phyloP scores from a whole-genome alignment of 2,797 vertebrate genomes.

The Varecia variegata region DNA sequence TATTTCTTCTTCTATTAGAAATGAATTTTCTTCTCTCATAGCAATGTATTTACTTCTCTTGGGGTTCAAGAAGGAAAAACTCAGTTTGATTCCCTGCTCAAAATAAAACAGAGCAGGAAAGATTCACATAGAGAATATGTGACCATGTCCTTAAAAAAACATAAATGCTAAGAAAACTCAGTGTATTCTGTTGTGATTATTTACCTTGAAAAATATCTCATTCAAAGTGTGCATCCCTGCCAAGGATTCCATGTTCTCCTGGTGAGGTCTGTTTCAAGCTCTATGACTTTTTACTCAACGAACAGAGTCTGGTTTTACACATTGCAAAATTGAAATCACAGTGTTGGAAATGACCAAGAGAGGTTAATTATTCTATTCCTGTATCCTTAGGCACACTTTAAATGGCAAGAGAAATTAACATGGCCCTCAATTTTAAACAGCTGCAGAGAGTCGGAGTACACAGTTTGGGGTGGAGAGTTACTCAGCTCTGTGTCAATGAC shows the following conservation, averaged over 20 bases:
- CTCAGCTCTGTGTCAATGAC: background rate
- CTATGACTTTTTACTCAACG: background rate
- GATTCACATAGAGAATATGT: background rate
- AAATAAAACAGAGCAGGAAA: background rate
- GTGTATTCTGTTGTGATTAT: background rate
- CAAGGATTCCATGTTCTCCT: background rate
- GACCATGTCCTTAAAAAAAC: background rate
- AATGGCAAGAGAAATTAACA: background rate
- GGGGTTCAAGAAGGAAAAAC: background rate
- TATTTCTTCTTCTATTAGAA: slow-evolving; percentile 27
- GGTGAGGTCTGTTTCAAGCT: background rate
- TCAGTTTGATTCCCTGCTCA: background rate
- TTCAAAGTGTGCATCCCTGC: background rate
- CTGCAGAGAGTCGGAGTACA: background rate
- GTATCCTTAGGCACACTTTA: background rate
- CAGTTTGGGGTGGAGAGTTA: background rate
- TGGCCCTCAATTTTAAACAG: background rate
- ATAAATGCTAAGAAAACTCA: background rate
- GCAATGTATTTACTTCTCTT: background rate
- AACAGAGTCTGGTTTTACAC: background rate
- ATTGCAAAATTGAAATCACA: background rate
- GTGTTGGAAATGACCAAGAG: background rate
- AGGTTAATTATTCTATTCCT: background rate
- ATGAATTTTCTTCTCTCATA: background rate
- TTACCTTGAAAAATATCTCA: background rate